These are phyloP conservation scores for Julus scanicus DNA, from an alignment of 2,888 invertebrate genomes.

Conservation along the genomic window DNA sequence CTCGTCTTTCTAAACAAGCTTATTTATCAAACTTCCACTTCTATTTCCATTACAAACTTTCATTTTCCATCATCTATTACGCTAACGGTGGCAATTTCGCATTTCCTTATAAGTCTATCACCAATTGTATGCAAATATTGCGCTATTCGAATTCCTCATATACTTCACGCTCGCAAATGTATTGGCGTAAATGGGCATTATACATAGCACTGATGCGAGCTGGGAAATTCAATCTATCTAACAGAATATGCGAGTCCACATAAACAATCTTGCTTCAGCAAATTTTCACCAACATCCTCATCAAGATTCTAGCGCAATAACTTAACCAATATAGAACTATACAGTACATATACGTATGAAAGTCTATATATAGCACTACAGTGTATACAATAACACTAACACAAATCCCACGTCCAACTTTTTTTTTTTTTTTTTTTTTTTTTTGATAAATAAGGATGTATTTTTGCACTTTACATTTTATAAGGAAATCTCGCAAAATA, in stretches of 20 bases:
- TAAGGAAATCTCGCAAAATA: background rate
- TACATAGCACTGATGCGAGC: background rate
- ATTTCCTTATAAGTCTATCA: slow-evolving; percentile 15
- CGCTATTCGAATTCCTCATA: slow-evolving; percentile 42
- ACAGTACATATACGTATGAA: background rate
- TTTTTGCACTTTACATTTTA: background rate
- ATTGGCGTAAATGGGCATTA: slow-evolving; percentile 24
- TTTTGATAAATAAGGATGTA: background rate
- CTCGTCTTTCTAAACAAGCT: slow-evolving; percentile 28
- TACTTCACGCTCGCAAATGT: background rate
- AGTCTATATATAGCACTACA: background rate
- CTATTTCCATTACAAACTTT: slow-evolving; percentile 35
- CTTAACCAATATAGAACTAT: background rate
- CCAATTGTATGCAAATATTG: slow-evolving; percentile 25
- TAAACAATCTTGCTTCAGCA: slow-evolving; percentile 39
- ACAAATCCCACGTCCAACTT: slow-evolving; percentile 2
- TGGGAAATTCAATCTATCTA: slow-evolving; percentile 35
- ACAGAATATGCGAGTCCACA: slow-evolving; percentile 17
- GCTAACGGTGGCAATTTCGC: slow-evolving; percentile 39
- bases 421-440: background rate
- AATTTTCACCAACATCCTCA: slow-evolving; percentile 27
- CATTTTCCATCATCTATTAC: slow-evolving; percentile 23
- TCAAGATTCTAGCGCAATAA: slow-evolving; percentile 15
- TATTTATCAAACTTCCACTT: slow-evolving; percentile 32
- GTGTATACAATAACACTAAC: background rate